phyloP scores from a whole-genome alignment of 2,888 invertebrate species.

The Erebia ligea region DNA sequence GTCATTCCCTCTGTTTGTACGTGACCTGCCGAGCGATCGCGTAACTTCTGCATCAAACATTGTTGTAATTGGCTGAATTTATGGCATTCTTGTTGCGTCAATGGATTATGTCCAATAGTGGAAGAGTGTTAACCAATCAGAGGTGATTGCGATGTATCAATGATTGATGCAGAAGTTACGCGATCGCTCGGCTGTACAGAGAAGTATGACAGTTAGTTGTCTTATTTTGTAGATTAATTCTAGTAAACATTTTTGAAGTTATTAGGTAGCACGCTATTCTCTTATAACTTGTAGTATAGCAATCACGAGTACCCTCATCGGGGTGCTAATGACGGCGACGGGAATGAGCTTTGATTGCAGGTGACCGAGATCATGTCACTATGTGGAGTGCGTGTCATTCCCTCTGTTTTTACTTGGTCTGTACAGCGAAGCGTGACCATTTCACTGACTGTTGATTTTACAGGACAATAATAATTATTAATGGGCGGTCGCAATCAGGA shows the following conservation, averaged over 20 bases:
- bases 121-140: no score
- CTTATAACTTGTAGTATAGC: slow-evolving; percentile 35
- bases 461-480: background rate
- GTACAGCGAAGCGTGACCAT: slow-evolving; percentile 2
- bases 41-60: no score
- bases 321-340: slow-evolving; percentile 51
- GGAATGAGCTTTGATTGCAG: slow-evolving; percentile 47
- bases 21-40: no score
- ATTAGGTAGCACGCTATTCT: slow-evolving; percentile 9
- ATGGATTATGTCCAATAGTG: no score
- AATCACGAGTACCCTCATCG: slow-evolving; percentile 42
- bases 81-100: no score
- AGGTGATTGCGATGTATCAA: no score
- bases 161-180: no score
- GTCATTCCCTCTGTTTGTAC: slow-evolving; percentile 18
- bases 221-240: no score
- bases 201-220: background rate
- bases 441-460: slow-evolving; percentile 13
- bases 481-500: slow-evolving; percentile 8
- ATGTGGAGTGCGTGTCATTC: slow-evolving; percentile 28
- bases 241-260: no score
- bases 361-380: slow-evolving; percentile 41
- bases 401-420: slow-evolving; percentile 3
- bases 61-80: no score
- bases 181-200: no score